Evolutionary conservation across 1,140 invertebrate species (phyloP).

Genomic region (Yoshiicerus persimilis): DNA sequence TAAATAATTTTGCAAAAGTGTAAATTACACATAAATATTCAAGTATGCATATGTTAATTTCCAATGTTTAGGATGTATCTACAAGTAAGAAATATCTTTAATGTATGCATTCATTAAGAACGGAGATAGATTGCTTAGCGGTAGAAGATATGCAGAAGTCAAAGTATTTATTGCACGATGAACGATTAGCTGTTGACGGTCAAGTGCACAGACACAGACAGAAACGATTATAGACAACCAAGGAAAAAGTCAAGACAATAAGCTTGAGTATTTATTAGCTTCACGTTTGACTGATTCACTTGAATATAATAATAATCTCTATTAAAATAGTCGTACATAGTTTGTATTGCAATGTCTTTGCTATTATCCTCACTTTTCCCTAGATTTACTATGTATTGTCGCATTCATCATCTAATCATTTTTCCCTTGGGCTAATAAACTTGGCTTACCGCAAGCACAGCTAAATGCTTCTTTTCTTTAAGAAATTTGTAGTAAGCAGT

Average conservation of each 20-base stretch:
- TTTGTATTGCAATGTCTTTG: background rate
- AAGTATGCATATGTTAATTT: too few species aligned
- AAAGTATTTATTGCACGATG: background rate
- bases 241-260: background rate
- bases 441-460: background rate
- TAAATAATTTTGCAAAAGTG: background rate
- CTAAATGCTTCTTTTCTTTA: background rate
- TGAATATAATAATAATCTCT: background rate
- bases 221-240: background rate
- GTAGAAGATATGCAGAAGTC: too few species aligned
- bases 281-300: background rate
- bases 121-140: background rate
- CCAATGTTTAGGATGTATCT: background rate
- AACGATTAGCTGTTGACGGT: constrained; percentile 1
- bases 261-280: background rate
- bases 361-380: background rate
- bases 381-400: background rate
- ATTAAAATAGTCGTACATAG: background rate
- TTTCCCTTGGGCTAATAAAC: background rate
- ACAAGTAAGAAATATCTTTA: background rate
- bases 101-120: background rate
- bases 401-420: background rate
- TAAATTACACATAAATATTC: background rate
- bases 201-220: background rate
- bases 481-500: background rate